Evolutionary conservation across 1,140 invertebrate genomes (phyloP).

Genomic region (Psilanteris sp.): DNA sequence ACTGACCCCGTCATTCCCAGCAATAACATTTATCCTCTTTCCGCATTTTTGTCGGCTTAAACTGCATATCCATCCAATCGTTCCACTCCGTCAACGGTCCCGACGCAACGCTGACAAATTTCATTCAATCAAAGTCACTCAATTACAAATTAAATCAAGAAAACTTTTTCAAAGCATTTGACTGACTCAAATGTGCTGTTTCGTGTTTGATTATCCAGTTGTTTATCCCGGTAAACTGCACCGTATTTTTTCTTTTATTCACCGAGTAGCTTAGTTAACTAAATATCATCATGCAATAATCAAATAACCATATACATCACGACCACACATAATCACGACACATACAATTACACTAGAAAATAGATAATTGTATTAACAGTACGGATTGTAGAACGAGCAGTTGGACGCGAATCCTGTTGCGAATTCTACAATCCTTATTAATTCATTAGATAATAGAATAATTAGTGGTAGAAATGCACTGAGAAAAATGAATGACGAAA

Average conservation of each 20-base stretch:
- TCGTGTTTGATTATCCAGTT: constrained; percentile 58
- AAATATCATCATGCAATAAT: constrained; percentile 39
- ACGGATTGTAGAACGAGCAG: too few species aligned
- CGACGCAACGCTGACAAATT: constrained; percentile 76
- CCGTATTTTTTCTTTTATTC: constrained; percentile 50
- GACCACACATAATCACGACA: background rate
- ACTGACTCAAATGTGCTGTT: constrained; percentile 38
- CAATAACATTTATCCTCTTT: constrained; percentile 38
- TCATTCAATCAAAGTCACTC: constrained; percentile 60
- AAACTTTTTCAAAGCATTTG: too few species aligned
- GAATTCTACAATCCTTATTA: too few species aligned
- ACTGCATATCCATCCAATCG: constrained; percentile 70
- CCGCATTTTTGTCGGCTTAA: constrained; percentile 31
- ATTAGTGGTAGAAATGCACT: too few species aligned
- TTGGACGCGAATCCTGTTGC: too few species aligned
- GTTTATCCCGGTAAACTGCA: constrained; percentile 66
- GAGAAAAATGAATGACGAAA: too few species aligned
- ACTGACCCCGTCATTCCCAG: constrained; percentile 45
- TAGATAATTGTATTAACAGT: background rate
- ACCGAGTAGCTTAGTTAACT: constrained; percentile 43
- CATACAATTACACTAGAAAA: too few species aligned
- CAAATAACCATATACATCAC: constrained; percentile 29
- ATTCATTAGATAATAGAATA: too few species aligned
- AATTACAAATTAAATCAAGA: too few species aligned
- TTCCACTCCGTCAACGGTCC: constrained; percentile 76